Conservation (phyloP, 30 jellyfish, hydroid and myxozoan genomes). For the Aurelia aurita region DNA sequence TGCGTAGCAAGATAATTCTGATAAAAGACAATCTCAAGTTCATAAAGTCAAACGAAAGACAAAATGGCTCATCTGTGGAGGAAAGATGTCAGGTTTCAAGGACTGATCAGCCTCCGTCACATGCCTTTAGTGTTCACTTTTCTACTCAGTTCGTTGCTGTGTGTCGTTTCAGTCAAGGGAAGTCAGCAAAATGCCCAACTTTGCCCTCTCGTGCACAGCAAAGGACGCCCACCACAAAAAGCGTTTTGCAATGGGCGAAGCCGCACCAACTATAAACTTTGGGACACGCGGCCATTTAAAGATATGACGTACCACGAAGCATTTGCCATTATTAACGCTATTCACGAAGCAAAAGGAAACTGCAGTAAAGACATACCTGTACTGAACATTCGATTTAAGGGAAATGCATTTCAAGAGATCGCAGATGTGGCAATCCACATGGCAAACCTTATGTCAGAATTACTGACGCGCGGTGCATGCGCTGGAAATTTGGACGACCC, state of each 20-base stretch:
- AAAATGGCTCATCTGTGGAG: no score
- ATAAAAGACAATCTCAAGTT: no score
- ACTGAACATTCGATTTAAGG: constrained; percentile 60
- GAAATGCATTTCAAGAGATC: constrained; percentile 35
- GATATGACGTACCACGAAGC: constrained; percentile 68
- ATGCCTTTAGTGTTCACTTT: no score
- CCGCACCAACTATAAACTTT: constrained; percentile 30
- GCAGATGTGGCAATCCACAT: constrained; percentile 72
- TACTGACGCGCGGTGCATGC: constrained; percentile 74
- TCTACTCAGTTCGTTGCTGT: neutral
- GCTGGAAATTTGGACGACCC: constrained; percentile 40
- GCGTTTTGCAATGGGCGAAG: constrained; percentile 46
- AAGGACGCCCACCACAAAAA: constrained; percentile 8
- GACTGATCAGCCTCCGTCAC: no score
- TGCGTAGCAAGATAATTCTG: no score
- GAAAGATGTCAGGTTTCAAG: no score
- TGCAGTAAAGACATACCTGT: constrained; percentile 58
- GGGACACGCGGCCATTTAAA: constrained; percentile 57
- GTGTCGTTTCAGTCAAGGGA: neutral
- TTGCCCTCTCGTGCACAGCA: constrained; percentile 48
- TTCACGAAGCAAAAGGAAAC: constrained; percentile 50
- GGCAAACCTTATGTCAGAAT: constrained; percentile 69
- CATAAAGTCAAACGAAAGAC: no score
- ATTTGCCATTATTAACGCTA: constrained; percentile 31
- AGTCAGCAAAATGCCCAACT: neutral